Evolutionary conservation across 2,113 vertebrate genomes (phyloP).

Genomic region (Stercorarius parasiticus): DNA sequence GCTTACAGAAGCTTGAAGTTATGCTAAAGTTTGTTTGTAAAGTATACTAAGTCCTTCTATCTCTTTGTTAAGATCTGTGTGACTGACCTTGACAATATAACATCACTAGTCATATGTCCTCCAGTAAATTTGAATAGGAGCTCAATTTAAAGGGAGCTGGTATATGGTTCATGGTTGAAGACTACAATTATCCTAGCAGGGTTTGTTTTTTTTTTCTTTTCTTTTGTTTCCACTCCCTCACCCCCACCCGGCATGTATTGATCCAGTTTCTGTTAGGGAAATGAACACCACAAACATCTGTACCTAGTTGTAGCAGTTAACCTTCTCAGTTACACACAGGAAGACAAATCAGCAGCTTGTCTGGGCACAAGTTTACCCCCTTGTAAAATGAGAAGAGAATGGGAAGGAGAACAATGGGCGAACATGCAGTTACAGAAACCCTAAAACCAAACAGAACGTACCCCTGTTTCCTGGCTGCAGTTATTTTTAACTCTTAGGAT

Average conservation of each 20-base stretch:
- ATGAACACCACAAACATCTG: neutral
- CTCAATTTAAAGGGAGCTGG: neutral
- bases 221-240: neutral
- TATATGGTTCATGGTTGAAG: neutral
- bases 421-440: neutral
- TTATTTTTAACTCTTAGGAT: neutral
- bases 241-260: neutral
- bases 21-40: neutral
- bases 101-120: neutral
- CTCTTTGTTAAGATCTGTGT: neutral
- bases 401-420: neutral
- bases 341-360: neutral
- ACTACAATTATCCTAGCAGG: neutral
- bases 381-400: neutral
- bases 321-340: neutral
- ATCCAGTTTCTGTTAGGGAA: neutral
- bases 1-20: neutral
- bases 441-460: accelerated
- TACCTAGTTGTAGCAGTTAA: neutral
- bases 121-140: neutral
- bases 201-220: neutral
- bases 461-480: neutral
- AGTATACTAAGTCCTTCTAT: neutral
- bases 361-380: neutral
- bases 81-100: neutral